phyloP scores from a whole-genome alignment of 2,888 invertebrate genomes.

The Charanyca ferruginea region DNA sequence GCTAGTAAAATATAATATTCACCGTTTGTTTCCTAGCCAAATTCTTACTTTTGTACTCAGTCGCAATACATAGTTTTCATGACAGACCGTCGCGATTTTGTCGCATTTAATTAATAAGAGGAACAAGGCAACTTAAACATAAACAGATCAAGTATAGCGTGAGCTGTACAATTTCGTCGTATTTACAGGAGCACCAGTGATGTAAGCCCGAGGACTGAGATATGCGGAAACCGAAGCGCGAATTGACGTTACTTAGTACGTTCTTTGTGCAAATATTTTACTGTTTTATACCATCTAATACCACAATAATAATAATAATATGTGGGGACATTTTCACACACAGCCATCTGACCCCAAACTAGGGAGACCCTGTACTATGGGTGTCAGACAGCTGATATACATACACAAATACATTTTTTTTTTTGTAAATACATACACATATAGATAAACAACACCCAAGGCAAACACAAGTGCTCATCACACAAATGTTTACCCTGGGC shows the following conservation, averaged over 20 bases:
- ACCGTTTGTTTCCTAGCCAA: background rate
- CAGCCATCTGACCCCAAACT: too few relatives aligned
- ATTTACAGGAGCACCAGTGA: conserved; percentile 76
- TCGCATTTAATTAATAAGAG: conserved; percentile 74
- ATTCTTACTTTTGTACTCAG: background rate
- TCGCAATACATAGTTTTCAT: conserved; percentile 40
- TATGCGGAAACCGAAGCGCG: conserved; percentile 28
- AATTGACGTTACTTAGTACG: background rate
- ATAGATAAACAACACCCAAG: too few relatives aligned
- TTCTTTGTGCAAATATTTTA: background rate
- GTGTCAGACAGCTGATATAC: too few relatives aligned
- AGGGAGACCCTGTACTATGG: too few relatives aligned
- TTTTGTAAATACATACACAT: too few relatives aligned
- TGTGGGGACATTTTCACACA: too few relatives aligned
- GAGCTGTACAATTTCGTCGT: conserved; percentile 77
- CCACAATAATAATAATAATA: too few relatives aligned
- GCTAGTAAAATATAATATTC: background rate
- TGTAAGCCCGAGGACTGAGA: conserved; percentile 61
- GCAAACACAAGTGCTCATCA: too few relatives aligned
- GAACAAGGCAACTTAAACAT: conserved; percentile 74
- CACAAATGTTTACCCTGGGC: too few relatives aligned
- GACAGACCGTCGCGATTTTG: conserved; percentile 61
- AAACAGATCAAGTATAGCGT: conserved; percentile 81
- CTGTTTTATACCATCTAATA: too few relatives aligned
- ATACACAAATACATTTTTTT: too few relatives aligned